Evolutionary conservation across 2,888 invertebrate species (phyloP).

Genomic region (Torymus texanus): DNA sequence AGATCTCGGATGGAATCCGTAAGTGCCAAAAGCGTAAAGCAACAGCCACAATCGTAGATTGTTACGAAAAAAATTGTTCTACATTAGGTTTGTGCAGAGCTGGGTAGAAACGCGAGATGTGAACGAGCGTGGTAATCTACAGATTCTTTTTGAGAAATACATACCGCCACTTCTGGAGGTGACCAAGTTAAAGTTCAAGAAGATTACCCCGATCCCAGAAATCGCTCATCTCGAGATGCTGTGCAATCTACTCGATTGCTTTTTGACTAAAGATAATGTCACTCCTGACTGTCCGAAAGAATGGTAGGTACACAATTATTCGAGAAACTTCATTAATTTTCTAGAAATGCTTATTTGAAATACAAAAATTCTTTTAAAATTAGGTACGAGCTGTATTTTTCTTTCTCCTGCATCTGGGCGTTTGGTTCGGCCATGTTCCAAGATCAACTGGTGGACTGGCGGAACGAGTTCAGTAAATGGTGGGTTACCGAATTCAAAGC

Average conservation of each 20-base stretch:
- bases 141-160: constrained; percentile 94
- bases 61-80: constrained; percentile 20
- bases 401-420: constrained; percentile 92
- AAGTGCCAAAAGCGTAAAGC: constrained; percentile 71
- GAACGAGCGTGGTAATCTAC: constrained; percentile 88
- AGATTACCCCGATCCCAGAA: constrained; percentile 93
- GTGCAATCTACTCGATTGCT: constrained; percentile 89
- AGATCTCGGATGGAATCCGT: constrained; percentile 96
- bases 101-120: constrained; percentile 88
- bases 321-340: too few relatives aligned
- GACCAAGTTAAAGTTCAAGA: constrained; percentile 85
- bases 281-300: constrained; percentile 94
- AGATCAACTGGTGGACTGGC: constrained; percentile 93
- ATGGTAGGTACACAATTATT: constrained; percentile 76
- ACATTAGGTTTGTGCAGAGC: constrained; percentile 86
- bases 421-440: constrained; percentile 94
- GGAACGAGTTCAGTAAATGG: constrained; percentile 97
- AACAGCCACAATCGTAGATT: too few relatives aligned
- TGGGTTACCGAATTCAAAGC: constrained; percentile 94
- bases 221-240: constrained; percentile 92
- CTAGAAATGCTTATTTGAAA: too few relatives aligned
- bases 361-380: background rate
- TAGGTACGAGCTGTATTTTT: constrained; percentile 93
- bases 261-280: constrained; percentile 86
- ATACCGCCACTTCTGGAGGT: constrained; percentile 89